Evolutionary conservation across 2,797 vertebrate species (phyloP).

Genomic region (Scolopax bukidnonensis): DNA sequence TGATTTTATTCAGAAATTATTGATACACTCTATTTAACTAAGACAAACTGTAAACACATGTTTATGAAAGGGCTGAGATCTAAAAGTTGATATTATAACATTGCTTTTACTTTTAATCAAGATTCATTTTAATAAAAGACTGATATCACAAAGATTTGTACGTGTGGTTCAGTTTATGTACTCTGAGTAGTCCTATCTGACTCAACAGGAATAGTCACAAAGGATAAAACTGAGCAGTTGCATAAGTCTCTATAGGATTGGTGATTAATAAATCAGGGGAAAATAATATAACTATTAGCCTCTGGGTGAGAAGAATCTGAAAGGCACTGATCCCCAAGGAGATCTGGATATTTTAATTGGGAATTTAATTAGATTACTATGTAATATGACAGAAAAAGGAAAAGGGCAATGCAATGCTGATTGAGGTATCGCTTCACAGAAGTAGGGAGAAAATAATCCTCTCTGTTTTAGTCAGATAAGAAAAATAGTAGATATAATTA

Average conservation of each 20-base stretch:
- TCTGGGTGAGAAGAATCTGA: background rate
- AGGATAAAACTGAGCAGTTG: background rate
- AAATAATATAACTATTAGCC: slow-evolving; percentile 28
- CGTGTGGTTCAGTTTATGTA: background rate
- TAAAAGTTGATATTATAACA: background rate
- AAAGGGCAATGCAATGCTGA: background rate
- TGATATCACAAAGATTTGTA: background rate
- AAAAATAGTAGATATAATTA: slow-evolving; percentile 3
- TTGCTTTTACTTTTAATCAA: background rate
- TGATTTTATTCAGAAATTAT: background rate
- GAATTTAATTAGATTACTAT: slow-evolving; percentile 8
- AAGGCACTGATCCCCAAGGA: slow-evolving; percentile 8
- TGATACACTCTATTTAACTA: background rate
- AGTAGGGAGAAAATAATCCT: slow-evolving; percentile 35
- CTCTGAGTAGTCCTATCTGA: background rate
- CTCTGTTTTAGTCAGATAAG: slow-evolving; percentile 23
- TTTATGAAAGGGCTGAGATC: background rate
- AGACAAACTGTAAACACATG: background rate
- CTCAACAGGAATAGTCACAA: background rate
- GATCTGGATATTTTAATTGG: background rate
- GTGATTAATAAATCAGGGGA: background rate
- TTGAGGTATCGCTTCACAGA: background rate
- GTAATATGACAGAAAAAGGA: background rate
- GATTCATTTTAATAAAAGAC: background rate
- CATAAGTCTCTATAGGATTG: background rate